Percentiles rank a stretch among this genome's conserved stretches.
Conservation (phyloP, 2,797 vertebrate genomes). For the Melanogrammus aeglefinus region DNA sequence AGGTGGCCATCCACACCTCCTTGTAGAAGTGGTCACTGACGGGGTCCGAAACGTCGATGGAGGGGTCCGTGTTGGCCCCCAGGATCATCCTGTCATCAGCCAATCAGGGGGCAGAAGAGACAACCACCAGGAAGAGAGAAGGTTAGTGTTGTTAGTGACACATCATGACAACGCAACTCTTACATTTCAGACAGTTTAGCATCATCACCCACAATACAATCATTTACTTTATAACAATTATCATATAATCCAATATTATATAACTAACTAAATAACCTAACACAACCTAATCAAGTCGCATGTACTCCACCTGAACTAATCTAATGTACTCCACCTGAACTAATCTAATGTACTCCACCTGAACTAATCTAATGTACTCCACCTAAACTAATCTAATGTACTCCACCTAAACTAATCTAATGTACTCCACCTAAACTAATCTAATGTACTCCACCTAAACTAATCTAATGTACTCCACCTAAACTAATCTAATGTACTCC, state of each 20-base stretch:
- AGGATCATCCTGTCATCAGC: constrained; percentile 79
- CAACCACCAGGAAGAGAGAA: not conserved
- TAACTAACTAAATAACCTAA: not conserved
- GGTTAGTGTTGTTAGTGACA: not conserved
- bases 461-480: too few relatives aligned
- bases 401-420: too few relatives aligned
- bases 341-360: too few relatives aligned
- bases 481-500: too few relatives aligned
- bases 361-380: too few relatives aligned
- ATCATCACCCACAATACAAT: not conserved
- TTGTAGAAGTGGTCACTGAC: constrained; percentile 94
- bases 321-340: not conserved
- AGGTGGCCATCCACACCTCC: constrained; percentile 89
- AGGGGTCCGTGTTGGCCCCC: constrained; percentile 75
- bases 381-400: too few relatives aligned
- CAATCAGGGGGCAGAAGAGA: not conserved
- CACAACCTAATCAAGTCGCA: not conserved
- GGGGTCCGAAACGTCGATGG: constrained; percentile 84
- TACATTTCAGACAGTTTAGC: not conserved
- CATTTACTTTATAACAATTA: not conserved
- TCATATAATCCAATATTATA: not conserved
- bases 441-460: too few relatives aligned
- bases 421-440: too few relatives aligned
- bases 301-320: not conserved
- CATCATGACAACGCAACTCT: not conserved